phyloP scores from a whole-genome alignment of 2,888 invertebrate species.

The Megaustenia siamemsis region DNA sequence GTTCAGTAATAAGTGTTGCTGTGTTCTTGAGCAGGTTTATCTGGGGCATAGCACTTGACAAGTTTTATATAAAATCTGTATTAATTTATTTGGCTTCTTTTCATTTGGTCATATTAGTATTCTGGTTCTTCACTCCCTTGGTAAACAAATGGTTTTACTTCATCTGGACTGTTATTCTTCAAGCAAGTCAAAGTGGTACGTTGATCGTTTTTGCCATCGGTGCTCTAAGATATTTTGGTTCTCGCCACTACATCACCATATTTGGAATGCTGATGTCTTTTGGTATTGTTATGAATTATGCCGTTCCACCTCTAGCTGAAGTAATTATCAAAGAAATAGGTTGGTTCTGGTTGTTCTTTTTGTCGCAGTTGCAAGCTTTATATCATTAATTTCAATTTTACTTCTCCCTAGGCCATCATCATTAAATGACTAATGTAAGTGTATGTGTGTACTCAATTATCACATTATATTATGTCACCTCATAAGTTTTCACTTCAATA shows the following conservation, averaged over 20 bases:
- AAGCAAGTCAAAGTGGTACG: not conserved
- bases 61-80: not conserved
- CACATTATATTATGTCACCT: too few species aligned
- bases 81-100: not conserved
- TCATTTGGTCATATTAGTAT: not conserved
- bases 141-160: constrained; percentile 18
- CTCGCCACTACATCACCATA: too few species aligned
- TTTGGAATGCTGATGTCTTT: not conserved
- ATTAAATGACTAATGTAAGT: too few species aligned
- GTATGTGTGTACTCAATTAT: too few species aligned
- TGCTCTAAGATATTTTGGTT: not conserved
- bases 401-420: too few species aligned
- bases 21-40: not conserved
- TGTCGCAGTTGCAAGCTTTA: not conserved
- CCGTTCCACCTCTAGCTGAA: not conserved
- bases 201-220: not conserved
- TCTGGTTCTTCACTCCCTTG: constrained; percentile 20
- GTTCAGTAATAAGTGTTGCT: not conserved
- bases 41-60: not conserved
- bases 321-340: too few species aligned
- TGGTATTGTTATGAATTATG: not conserved
- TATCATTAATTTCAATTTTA: too few species aligned
- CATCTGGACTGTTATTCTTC: not conserved
- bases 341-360: constrained; percentile 15
- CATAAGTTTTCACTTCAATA: too few species aligned